Evolutionary conservation across 2,888 invertebrate species (phyloP), one percentile per base, ranked within the genome.

Genomic region (Trichopoda pennipes): DNA sequence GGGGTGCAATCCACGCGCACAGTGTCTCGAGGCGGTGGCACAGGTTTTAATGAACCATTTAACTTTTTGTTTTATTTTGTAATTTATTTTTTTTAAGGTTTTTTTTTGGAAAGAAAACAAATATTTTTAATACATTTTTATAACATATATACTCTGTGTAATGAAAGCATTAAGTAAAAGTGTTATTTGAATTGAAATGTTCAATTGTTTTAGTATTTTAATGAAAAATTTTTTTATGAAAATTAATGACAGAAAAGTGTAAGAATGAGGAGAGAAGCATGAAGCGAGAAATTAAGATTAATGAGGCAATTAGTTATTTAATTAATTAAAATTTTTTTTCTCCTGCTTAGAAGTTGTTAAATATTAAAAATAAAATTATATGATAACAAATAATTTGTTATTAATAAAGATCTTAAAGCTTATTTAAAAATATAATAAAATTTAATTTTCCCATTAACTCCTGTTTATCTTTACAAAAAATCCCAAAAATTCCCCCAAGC

Each of bases 1-100:
- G 95, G 92, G 90, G 94, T 90, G 89, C 94, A 94, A 84, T 93
- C 92, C 83, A 93, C 90, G 49, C 94, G 91, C 84, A 94, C 90
- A 87, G 94, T 94, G 90, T 94, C 94, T 86, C 94, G 92, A 51
- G 94, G 94, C 55, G 93, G 93, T 66, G 91, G 91, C 80, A 91
- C 88, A 44, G 91, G 91, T 83, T 91, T 91, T 0, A 89, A 86
- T 16, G 90, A 91, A 68, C 91, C 91, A 87, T 91, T 91, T 38
- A 91, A 86, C 91, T 91, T 4, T 17, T 1, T 51, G 35, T 35
- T 17, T 21, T 38, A n/a, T n/a, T n/a, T n/a, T n/a, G n/a, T n/a
- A n/a, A n/a, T n/a, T n/a, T n/a, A n/a, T n/a, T n/a, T n/a, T n/a
- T n/a, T n/a, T n/a, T n/a, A n/a, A n/a, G n/a, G n/a, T 53, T 73